These are phyloP conservation scores for Oncorhynchus mykiss DNA, from an alignment of 2,113 vertebrate species.

Conservation along the genomic window DNA sequence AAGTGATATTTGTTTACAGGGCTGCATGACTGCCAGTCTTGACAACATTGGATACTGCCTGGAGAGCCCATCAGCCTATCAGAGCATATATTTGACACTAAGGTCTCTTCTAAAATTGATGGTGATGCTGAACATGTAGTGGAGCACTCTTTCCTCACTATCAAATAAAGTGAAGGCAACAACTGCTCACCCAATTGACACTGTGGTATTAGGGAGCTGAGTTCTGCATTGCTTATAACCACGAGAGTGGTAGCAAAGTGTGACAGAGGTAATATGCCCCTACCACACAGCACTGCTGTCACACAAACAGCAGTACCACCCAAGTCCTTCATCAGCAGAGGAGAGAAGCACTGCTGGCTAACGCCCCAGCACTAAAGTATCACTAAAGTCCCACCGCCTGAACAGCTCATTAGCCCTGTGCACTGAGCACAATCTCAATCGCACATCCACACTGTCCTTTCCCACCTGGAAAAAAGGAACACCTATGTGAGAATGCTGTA, in stretches of 20 bases:
- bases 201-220: slow-evolving; percentile 47
- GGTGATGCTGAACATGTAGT: not conserved
- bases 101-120: too few species aligned
- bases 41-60: too few species aligned
- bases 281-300: slow-evolving; percentile 46
- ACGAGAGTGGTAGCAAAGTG: slow-evolving; percentile 53
- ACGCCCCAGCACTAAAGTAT: slow-evolving; percentile 42
- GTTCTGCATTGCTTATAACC: slow-evolving; percentile 52
- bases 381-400: slow-evolving; percentile 41
- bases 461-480: too few species aligned
- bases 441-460: too few species aligned
- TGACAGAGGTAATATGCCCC: slow-evolving; percentile 62
- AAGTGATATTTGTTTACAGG: too few species aligned
- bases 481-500: too few species aligned
- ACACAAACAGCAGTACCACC: slow-evolving; percentile 45
- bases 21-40: too few species aligned
- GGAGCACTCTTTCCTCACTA: slow-evolving; percentile 3
- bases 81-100: not conserved
- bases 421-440: slow-evolving; percentile 1
- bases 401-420: slow-evolving; percentile 69
- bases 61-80: not conserved
- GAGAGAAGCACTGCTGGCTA: slow-evolving; percentile 30
- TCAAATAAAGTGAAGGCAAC: slow-evolving; percentile 40
- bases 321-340: slow-evolving; percentile 28
- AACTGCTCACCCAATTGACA: slow-evolving; percentile 37